Evolutionary conservation across 2,888 invertebrate genomes (phyloP).

Genomic region (Theretra japonica): DNA sequence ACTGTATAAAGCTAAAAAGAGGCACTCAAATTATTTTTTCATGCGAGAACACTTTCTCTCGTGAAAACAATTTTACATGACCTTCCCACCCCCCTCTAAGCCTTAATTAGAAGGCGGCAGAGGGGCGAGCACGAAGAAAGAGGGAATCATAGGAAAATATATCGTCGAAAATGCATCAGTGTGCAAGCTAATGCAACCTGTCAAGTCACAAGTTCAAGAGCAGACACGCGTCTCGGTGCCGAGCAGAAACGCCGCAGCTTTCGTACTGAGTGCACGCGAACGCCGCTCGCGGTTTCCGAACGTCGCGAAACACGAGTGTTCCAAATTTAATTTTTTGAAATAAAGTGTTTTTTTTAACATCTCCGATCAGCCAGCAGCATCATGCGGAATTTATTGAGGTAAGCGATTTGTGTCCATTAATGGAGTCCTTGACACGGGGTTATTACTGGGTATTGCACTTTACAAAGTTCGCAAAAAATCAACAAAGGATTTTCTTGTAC

Average conservation of each 20-base stretch:
- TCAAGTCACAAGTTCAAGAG: slow-evolving; percentile 76
- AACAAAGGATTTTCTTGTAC: slow-evolving; percentile 21
- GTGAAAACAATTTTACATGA: slow-evolving; percentile 4
- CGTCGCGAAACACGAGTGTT: slow-evolving; percentile 55
- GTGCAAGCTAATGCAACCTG: slow-evolving; percentile 72
- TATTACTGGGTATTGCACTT: slow-evolving; percentile 27
- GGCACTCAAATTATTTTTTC: slow-evolving; percentile 13
- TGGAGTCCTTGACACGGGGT: slow-evolving; percentile 24
- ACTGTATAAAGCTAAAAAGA: neutral
- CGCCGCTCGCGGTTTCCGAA: slow-evolving; percentile 48
- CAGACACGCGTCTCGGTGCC: slow-evolving; percentile 55
- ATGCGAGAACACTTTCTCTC: slow-evolving; percentile 22
- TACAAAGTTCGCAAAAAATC: slow-evolving; percentile 25
- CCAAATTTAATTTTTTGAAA: slow-evolving; percentile 52
- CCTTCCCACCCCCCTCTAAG: slow-evolving; percentile 6
- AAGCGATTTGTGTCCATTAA: slow-evolving; percentile 49
- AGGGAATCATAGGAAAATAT: slow-evolving; percentile 23
- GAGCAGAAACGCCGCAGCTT: slow-evolving; percentile 70
- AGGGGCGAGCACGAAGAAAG: slow-evolving; percentile 17
- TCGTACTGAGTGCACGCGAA: slow-evolving; percentile 64
- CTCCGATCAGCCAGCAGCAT: slow-evolving; percentile 50
- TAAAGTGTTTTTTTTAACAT: slow-evolving; percentile 47
- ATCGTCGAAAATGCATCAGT: slow-evolving; percentile 66
- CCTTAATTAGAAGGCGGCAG: slow-evolving; percentile 1
- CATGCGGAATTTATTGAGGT: slow-evolving; percentile 78